Percentiles rank a stretch among this genome's conserved stretches.
Evolutionary conservation across 1,140 invertebrate genomes (phyloP).

Genomic region (Drosophila sturtevanti): DNA sequence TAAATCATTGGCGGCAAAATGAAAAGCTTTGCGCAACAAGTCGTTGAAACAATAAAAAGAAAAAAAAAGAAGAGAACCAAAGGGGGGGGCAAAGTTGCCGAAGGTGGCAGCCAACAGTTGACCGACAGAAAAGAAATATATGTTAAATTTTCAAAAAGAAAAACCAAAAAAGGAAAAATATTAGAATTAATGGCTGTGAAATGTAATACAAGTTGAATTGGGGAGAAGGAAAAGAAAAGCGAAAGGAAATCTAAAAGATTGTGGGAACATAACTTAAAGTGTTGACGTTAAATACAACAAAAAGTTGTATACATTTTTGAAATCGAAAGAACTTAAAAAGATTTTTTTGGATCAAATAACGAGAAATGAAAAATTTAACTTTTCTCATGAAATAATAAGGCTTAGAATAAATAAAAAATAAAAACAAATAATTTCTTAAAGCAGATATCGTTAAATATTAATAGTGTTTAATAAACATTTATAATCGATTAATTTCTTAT

Average conservation of each 20-base stretch:
- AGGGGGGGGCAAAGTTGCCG: constrained; percentile 5
- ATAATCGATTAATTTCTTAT: no score
- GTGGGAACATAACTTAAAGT: constrained; percentile 8
- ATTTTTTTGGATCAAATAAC: background rate
- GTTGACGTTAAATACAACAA: background rate
- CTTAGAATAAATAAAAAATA: no score
- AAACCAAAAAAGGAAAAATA: constrained; percentile 51
- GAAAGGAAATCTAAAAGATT: background rate
- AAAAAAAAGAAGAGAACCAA: constrained; percentile 23
- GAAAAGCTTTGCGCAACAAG: constrained; percentile 78
- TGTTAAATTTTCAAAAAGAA: constrained; percentile 37
- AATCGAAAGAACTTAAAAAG: background rate
- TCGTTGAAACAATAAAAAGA: constrained; percentile 73
- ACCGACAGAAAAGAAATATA: constrained; percentile 73
- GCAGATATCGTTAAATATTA: no score
- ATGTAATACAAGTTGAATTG: constrained; percentile 16
- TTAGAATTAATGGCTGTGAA: constrained; percentile 70
- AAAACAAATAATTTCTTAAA: no score
- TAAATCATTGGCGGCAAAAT: constrained; percentile 75
- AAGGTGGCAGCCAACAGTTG: constrained; percentile 54
- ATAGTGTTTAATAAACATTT: no score
- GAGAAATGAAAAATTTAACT: no score
- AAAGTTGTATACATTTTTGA: background rate
- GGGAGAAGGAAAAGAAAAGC: background rate
- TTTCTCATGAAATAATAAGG: no score